These are phyloP conservation scores for Sapajus apella DNA, from an alignment of 2,113 vertebrate species.

Conservation along the genomic window DNA sequence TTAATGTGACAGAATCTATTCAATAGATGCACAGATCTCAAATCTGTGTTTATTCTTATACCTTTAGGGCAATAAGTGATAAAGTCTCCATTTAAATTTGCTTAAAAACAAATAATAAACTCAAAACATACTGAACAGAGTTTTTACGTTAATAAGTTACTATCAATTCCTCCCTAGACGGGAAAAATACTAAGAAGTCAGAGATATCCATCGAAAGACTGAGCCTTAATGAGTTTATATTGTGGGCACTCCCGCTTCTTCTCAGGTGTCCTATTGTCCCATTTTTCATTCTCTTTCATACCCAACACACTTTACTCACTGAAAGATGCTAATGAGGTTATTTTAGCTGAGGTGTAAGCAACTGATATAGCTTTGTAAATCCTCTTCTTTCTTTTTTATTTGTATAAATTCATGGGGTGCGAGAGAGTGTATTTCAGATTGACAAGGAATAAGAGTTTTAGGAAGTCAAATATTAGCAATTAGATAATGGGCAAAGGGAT, in stretches of 20 bases:
- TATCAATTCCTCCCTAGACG: not conserved
- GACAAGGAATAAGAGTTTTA: not conserved
- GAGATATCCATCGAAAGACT: not conserved
- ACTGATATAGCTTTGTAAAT: not conserved
- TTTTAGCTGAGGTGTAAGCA: not conserved
- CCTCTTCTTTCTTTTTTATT: not conserved
- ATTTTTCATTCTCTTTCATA: not conserved
- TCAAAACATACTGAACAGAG: not conserved
- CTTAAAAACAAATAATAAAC: not conserved
- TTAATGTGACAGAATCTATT: not conserved
- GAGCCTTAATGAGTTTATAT: not conserved
- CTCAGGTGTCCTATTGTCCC: not conserved
- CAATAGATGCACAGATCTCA: not conserved
- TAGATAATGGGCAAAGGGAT: not conserved
- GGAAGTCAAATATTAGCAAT: not conserved
- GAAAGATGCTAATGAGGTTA: not conserved
- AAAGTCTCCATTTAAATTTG: not conserved
- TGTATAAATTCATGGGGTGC: not conserved
- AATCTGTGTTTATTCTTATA: not conserved
- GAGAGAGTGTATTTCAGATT: not conserved
- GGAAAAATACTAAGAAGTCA: not conserved
- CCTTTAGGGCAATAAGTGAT: not conserved
- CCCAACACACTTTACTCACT: not conserved
- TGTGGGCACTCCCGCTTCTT: not conserved
- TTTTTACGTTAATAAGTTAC: not conserved